Evolutionary conservation across 2,888 invertebrate genomes (phyloP), one percentile per base, ranked within the genome.

Genomic region (Balanococcus diminutus): DNA sequence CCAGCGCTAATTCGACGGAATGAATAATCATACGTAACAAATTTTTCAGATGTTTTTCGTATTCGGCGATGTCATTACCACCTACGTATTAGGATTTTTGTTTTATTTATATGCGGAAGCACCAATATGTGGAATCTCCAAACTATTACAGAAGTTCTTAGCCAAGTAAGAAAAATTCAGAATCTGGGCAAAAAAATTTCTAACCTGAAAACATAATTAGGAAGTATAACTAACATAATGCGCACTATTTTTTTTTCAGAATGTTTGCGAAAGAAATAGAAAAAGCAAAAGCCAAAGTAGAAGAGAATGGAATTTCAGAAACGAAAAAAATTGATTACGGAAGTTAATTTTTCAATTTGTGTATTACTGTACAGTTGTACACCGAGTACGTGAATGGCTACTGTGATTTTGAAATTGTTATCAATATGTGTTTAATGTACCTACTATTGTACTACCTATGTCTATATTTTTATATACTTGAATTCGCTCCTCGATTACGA

Each of bases 21-120:
- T 9, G 9, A 32, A 14, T 39, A 81, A 81, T 81, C 0, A 22
- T 19, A 28, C 14, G 5, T 51, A 36, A 42, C 11, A 2, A 82
- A 31, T 22, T 56, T 51, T 84, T 28, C 82, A 86, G 86, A 82
- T 82, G 86, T 86, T 86, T 28, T 22, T 86, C 22, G 86, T 82
- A 2, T 86, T 86, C 19, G 86, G 86, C 9, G 86, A 86, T 36
- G 31, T 82, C 6, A 14, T 82, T 14, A 86, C 86, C 6, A 86
- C 86, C 4, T 86, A 86, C 72, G 72, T 82, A n/a, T 42, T 86
- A 11, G 86, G 86, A 39, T 86, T 42, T 25, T 4, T 86, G 25
- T 86, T 82, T 72, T 86, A 86, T 42, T 42, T 86, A 6, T 86
- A 82, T 11, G 82, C 67, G 11, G 86, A 86, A 82, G 86, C 82